Evolutionary conservation across 1,140 invertebrate genomes (phyloP).

Genomic region (Elymnias hypermnestra): DNA sequence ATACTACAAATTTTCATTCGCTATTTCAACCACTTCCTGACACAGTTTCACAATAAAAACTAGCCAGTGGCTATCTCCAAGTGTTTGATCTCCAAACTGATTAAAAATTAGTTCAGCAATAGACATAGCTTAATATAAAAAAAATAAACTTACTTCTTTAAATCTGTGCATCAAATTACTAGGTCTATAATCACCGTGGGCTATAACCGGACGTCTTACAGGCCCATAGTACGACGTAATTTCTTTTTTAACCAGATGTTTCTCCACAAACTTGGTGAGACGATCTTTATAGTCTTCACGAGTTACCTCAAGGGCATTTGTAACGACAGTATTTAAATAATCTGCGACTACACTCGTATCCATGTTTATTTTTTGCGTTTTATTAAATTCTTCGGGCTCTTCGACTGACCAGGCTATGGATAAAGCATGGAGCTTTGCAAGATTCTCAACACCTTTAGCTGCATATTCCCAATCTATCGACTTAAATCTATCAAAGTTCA

Average conservation of each 20-base stretch:
- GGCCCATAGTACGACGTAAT: conserved; percentile 16
- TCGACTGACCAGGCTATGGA: conserved; percentile 35
- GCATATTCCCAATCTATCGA: conserved; percentile 45
- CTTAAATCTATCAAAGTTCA: conserved; percentile 35
- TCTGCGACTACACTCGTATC: background rate
- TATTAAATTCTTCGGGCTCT: conserved; percentile 29
- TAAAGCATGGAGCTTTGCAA: conserved; percentile 49
- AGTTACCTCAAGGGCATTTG: conserved; percentile 13
- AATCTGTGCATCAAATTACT: conserved; percentile 43
- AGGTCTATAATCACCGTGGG: conserved; percentile 40
- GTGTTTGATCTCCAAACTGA: too few species aligned
- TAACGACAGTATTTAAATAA: conserved; percentile 12
- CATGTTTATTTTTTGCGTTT: conserved; percentile 8
- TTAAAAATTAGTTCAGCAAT: too few species aligned
- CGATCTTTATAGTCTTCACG: conserved; percentile 23
- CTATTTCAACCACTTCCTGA: too few species aligned
- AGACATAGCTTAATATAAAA: too few species aligned
- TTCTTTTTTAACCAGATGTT: background rate
- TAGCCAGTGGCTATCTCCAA: too few species aligned
- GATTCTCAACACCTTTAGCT: conserved; percentile 25
- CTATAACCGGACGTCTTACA: conserved; percentile 19
- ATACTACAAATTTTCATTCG: too few species aligned
- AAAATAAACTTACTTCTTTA: too few species aligned
- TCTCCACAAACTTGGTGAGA: conserved; percentile 13
- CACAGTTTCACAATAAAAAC: too few species aligned